Percentiles rank a stretch among this genome's conserved stretches.
Conservation (phyloP, 2,113 vertebrate genomes). For the Dipodomys ordii region DNA sequence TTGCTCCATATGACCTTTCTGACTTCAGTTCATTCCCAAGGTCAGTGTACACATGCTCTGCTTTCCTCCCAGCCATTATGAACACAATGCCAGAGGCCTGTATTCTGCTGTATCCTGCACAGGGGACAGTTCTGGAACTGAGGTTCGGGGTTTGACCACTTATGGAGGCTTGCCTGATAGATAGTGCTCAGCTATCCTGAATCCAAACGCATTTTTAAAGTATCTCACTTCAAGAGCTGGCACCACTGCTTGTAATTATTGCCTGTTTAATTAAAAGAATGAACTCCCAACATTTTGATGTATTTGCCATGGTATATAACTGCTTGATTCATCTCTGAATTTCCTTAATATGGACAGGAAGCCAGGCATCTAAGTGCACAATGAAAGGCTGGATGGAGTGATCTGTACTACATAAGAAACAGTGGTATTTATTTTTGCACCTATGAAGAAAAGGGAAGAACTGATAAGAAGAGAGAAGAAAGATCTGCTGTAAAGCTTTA, state of each 20-base stretch:
- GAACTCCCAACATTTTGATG: slow-evolving; percentile 26
- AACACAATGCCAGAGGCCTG: not conserved
- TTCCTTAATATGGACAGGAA: slow-evolving; percentile 20
- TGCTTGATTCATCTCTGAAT: not conserved
- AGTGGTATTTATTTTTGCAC: slow-evolving; percentile 9
- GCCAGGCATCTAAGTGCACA: not conserved
- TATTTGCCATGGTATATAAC: not conserved
- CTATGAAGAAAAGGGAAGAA: not conserved
- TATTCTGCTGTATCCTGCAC: not conserved
- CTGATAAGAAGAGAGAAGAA: not conserved
- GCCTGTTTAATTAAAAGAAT: slow-evolving; percentile 2
- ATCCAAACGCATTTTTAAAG: slow-evolving; percentile 19
- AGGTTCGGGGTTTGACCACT: slow-evolving; percentile 16
- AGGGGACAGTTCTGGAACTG: not conserved
- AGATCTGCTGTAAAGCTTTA: not conserved
- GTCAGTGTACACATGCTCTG: not conserved
- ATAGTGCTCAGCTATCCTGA: not conserved
- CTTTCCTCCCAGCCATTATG: not conserved
- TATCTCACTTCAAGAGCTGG: slow-evolving; percentile 17
- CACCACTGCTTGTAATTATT: slow-evolving; percentile 41
- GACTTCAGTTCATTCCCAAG: not conserved
- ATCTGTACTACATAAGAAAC: slow-evolving; percentile 17
- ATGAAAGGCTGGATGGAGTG: not conserved
- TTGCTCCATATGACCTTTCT: not conserved
- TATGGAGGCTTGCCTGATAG: slow-evolving; percentile 37